A percentile compares a stretch with the other conserved stretches of the same genome.
Conservation (phyloP, 2,797 vertebrate genomes). For the Tapera naevia region DNA sequence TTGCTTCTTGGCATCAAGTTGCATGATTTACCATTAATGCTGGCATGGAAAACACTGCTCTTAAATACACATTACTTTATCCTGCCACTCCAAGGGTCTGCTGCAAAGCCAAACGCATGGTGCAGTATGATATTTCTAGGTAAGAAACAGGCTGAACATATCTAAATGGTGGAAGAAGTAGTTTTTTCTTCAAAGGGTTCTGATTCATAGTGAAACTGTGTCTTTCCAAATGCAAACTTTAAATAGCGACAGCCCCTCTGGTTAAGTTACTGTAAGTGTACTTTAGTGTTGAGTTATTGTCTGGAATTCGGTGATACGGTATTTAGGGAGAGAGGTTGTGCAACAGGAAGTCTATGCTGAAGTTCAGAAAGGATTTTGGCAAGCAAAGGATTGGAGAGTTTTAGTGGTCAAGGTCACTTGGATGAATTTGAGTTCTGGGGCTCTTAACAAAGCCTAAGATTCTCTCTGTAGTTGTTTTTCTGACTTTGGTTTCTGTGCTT, state of each 20-base stretch:
- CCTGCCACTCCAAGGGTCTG: not conserved
- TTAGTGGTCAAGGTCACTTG: not conserved
- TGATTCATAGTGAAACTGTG: not conserved
- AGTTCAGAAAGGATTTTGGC: constrained; percentile 40
- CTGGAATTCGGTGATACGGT: not conserved
- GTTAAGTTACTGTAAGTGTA: constrained; percentile 13
- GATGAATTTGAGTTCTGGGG: not conserved
- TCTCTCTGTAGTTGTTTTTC: not conserved
- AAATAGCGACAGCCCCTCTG: not conserved
- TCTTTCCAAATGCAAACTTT: constrained; percentile 1
- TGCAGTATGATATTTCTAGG: not conserved
- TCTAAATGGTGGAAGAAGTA: not conserved
- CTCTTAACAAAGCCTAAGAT: not conserved
- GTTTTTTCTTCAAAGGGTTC: not conserved
- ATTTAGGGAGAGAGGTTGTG: constrained; percentile 21
- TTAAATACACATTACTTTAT: not conserved
- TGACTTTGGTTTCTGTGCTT: not conserved
- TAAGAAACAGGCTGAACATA: not conserved
- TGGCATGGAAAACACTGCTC: not conserved
- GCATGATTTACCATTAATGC: not conserved
- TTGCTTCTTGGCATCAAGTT: not conserved
- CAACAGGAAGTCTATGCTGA: constrained; percentile 41
- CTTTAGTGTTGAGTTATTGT: constrained; percentile 23
- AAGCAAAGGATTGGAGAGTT: not conserved
- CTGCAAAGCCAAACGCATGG: not conserved